Base-by-base conservation (phyloP, 2,888 invertebrate genomes). In the Diplazon laetatorius region DNA sequence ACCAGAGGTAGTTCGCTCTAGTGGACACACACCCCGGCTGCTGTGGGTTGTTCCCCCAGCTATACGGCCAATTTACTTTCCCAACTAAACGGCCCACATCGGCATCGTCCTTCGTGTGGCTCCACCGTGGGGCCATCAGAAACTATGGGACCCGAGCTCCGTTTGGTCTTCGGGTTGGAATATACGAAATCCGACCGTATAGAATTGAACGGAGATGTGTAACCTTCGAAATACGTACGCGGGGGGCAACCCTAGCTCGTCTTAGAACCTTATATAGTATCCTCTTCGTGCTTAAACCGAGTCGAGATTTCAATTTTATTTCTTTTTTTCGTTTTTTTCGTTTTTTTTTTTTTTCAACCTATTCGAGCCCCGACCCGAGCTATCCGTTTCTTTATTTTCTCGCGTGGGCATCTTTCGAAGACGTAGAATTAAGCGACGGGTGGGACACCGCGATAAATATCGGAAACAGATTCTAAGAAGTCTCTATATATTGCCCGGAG, bases 31-130 rank as follows among this genome's bases (percentile, higher is more conserved):
- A n/a, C 37, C 18, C 25, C 42, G 55, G 42, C 63, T 52, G 63
- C 66, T 62, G 62, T 46, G 68, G 59, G 62, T 35, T 52, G 42
- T 66, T 62, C 52, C n/a, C 63, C 68, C 57, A 57, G 42, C 70
- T 60, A 44, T 65, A 76, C 63, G 70, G 74, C 72, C 79, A 79
- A 79, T 79, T 76, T 79, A 79, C 68, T 79, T 75, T 76, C 18
- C 76, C 72, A 63, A 76, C 75, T 62, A 72, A 76, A 76, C 68
- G 71, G 75, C 57, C 68, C 72, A 63, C 57, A n/a, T n/a, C 35
- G 39, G 37, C 20, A 39, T 59, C 20, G n/a, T 20, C 20, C 18
- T 59, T 20, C 18, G 2, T 20, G 59, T n/a, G 12, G 22, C 62
- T 60, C 62, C 52, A 46, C 59, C 66, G 50, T 55, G 50, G 48